Evolutionary conservation across 1,140 invertebrate genomes (phyloP), one percentile per base, ranked within the genome.

Genomic region (Cotesia vestalis): DNA sequence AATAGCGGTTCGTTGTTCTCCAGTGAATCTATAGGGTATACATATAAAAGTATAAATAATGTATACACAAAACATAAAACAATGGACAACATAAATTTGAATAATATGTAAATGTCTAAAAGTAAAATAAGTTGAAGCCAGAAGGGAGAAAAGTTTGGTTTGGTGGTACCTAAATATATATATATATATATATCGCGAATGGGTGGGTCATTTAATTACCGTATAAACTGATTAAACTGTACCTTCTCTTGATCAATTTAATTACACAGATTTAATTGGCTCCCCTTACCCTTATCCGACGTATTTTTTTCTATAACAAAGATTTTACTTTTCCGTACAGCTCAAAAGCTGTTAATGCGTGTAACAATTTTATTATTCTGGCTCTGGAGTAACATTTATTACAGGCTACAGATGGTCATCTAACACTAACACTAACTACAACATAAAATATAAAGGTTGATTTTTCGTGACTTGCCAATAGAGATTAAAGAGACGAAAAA

Each of bases 251-350:
- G 20, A 59, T 35, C 57, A 34, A 59, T 59, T 59, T 17, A 59
- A 59, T 59, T 59, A 59, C 57, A 59, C 57, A 59, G 57, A 20
- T 59, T 59, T 59, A 59, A 59, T 59, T 17, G 66, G 34, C 51
- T 66, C 52, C 51, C 63, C 11, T 27, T 2, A 5, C 38, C 63
- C 11, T 27, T 2, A 5, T 14, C 14, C 20, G 63, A 66, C 38
- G 11, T 40, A 64, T 17, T 17, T 17, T 17, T 17, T 1, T 17
- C 0, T 35, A 38, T 64, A n/a, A 11, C 40, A 51, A 11, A 51
- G 20, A 40, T 6, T 27, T 11, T 66, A 4, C 35, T 46, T 52
- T 17, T 52, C 20, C 40, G 4, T 27, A n/a, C n/a, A 20, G 14
- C 5, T 5, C 38, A 46, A 51, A 52, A 52, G 46, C 38, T 27